A percentile compares a stretch with the other conserved stretches of the same genome.
Evolutionary conservation across 2,888 invertebrate species (phyloP).

Genomic region (Muscina levida): DNA sequence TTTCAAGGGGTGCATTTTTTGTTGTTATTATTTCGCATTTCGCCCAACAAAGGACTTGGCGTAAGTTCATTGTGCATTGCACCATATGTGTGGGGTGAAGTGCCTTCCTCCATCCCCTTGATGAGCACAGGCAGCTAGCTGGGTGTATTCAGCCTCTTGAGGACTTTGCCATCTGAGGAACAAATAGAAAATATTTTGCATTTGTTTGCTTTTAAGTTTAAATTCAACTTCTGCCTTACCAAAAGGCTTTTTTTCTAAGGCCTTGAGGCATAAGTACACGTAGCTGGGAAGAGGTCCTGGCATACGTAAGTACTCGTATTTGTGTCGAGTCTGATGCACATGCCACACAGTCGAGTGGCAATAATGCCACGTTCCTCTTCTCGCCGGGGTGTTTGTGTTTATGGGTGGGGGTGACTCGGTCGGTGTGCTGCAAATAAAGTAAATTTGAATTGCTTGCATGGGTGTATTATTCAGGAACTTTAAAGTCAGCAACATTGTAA

Average conservation of each 20-base stretch:
- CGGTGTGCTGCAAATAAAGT: slow-evolving; percentile 1
- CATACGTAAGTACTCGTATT: neutral
- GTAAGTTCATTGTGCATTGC: slow-evolving; percentile 49
- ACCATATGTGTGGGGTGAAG: slow-evolving; percentile 20
- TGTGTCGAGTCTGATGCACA: slow-evolving; percentile 16
- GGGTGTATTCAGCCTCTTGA: neutral
- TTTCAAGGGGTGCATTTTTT: slow-evolving; percentile 49
- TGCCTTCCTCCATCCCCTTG: neutral
- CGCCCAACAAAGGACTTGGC: slow-evolving; percentile 45
- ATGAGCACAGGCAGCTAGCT: neutral
- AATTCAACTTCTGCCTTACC: slow-evolving; percentile 50
- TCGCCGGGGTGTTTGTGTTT: neutral
- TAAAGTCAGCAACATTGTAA: slow-evolving; percentile 61
- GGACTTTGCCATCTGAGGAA: neutral
- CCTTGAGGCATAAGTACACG: slow-evolving; percentile 50
- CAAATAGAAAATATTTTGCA: slow-evolving; percentile 1
- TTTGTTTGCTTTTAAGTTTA: slow-evolving; percentile 59
- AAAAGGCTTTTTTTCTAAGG: slow-evolving; percentile 44
- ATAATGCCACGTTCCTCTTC: slow-evolving; percentile 36
- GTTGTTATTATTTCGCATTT: slow-evolving; percentile 12
- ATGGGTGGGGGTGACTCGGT: neutral
- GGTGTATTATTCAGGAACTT: slow-evolving; percentile 32
- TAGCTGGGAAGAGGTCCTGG: slow-evolving; percentile 8
- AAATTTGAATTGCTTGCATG: slow-evolving; percentile 32
- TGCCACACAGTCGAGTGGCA: slow-evolving; percentile 35